Percentiles rank a stretch among this genome's conserved stretches.
Evolutionary conservation across 2,797 vertebrate genomes (phyloP).

Genomic region (Acipenser ruthenus): DNA sequence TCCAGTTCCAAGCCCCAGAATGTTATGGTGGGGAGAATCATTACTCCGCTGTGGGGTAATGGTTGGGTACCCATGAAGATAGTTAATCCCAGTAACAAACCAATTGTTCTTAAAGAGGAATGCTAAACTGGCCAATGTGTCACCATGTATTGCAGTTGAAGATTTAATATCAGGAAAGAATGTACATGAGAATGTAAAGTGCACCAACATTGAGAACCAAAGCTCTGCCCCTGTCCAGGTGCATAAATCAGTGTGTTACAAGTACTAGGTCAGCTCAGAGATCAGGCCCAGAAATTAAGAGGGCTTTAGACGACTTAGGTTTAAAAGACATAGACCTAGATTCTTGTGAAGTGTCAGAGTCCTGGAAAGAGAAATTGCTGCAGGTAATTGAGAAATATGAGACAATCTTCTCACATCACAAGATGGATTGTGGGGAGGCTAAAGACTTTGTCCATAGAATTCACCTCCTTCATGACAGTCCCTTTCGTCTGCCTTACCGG

Average conservation of each 20-base stretch:
- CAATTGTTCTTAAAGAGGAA: slow-evolving; percentile 18
- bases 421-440: slow-evolving; percentile 16
- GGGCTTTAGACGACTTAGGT: slow-evolving; percentile 1
- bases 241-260: slow-evolving; percentile 3
- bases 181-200: no score
- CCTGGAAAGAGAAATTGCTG: slow-evolving; percentile 15
- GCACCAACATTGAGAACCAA: no score
- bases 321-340: slow-evolving; percentile 15
- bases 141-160: slow-evolving; percentile 14
- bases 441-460: slow-evolving; percentile 21
- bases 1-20: slow-evolving; percentile 13
- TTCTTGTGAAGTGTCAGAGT: slow-evolving; percentile 18
- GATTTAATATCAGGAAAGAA: background rate
- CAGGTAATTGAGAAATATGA: slow-evolving; percentile 16
- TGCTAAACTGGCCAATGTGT: slow-evolving; percentile 15
- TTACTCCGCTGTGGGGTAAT: slow-evolving; percentile 21
- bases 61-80: slow-evolving; percentile 26
- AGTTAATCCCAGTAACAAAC: slow-evolving; percentile 17
- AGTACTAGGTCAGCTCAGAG: background rate
- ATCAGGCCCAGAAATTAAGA: background rate
- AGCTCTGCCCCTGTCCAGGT: background rate
- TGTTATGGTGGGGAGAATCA: slow-evolving; percentile 17
- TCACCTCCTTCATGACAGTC: slow-evolving; percentile 13
- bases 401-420: slow-evolving; percentile 24
- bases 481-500: slow-evolving; percentile 22